A percentile compares a stretch with the other conserved stretches of the same genome.
These are phyloP conservation scores for Maniola jurtina DNA, from an alignment of 1,140 invertebrate species.

Conservation along the genomic window DNA sequence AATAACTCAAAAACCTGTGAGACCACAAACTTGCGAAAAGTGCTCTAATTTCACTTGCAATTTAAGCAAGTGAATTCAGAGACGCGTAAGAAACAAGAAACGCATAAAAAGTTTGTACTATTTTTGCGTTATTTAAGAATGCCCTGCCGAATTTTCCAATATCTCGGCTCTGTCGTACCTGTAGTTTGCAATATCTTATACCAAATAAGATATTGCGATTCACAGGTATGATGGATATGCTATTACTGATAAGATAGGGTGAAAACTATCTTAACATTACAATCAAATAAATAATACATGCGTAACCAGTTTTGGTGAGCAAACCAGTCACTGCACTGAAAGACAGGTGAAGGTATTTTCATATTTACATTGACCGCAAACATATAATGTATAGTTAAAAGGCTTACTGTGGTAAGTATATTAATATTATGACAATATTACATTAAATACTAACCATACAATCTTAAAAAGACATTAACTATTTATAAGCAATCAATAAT, in stretches of 20 bases:
- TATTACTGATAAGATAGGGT: not conserved
- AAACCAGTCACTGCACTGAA: not conserved
- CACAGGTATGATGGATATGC: too few species aligned
- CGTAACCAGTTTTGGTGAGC: not conserved
- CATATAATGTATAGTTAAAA: slow-evolving; percentile 2
- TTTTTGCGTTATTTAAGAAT: too few species aligned
- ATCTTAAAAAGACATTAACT: slow-evolving; percentile 27
- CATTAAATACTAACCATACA: slow-evolving; percentile 34
- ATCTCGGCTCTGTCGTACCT: too few species aligned
- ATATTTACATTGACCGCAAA: not conserved
- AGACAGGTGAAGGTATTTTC: not conserved
- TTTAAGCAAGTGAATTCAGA: too few species aligned
- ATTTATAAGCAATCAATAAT: slow-evolving; percentile 29
- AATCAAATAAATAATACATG: not conserved
- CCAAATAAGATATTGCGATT: too few species aligned
- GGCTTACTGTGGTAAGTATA: slow-evolving; percentile 12
- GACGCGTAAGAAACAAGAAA: too few species aligned
- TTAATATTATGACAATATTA: slow-evolving; percentile 38
- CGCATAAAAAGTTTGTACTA: too few species aligned
- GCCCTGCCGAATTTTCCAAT: too few species aligned
- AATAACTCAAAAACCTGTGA: too few species aligned
- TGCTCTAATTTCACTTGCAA: too few species aligned
- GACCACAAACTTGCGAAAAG: too few species aligned
- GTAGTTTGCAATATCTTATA: too few species aligned
- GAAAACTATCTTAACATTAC: not conserved